Evolutionary conservation across 1,140 invertebrate genomes (phyloP).

Genomic region (Zaprionus capensis): DNA sequence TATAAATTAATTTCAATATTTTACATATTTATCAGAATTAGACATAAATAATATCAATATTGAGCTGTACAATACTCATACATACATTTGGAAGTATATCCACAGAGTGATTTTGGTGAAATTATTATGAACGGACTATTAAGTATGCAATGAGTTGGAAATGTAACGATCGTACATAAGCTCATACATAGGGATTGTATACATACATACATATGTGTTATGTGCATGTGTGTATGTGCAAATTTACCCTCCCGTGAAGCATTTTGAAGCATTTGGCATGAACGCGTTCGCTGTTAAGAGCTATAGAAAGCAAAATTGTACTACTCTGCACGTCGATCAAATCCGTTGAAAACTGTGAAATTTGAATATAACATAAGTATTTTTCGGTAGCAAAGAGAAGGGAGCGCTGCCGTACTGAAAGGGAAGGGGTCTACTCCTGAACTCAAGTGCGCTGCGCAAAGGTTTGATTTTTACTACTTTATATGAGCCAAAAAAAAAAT

Average conservation of each 20-base stretch:
- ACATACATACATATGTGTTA: too few species aligned
- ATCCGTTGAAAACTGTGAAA: background rate
- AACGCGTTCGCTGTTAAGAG: conserved; percentile 1
- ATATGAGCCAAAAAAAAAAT: background rate
- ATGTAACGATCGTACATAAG: background rate
- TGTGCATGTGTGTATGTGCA: background rate
- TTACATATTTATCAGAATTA: too few species aligned
- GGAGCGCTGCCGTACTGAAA: background rate
- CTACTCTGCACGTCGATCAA: background rate
- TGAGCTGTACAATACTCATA: background rate
- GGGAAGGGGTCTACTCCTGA: background rate
- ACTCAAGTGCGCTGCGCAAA: background rate
- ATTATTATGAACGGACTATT: background rate
- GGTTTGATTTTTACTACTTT: background rate
- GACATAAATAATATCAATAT: background rate
- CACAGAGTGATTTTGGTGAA: background rate
- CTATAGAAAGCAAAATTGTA: conserved; percentile 1
- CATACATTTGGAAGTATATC: too few species aligned
- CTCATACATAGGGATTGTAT: background rate
- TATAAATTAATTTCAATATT: too few species aligned
- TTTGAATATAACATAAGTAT: conserved; percentile 6
- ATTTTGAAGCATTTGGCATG: conserved; percentile 8
- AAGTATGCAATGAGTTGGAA: background rate
- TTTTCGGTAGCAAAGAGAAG: conserved; percentile 2
- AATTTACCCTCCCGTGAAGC: background rate